A percentile compares a stretch with the other conserved stretches of the same genome.
Evolutionary conservation across 2,113 vertebrate genomes (phyloP).

Genomic region (Tragelaphus buxtoni): DNA sequence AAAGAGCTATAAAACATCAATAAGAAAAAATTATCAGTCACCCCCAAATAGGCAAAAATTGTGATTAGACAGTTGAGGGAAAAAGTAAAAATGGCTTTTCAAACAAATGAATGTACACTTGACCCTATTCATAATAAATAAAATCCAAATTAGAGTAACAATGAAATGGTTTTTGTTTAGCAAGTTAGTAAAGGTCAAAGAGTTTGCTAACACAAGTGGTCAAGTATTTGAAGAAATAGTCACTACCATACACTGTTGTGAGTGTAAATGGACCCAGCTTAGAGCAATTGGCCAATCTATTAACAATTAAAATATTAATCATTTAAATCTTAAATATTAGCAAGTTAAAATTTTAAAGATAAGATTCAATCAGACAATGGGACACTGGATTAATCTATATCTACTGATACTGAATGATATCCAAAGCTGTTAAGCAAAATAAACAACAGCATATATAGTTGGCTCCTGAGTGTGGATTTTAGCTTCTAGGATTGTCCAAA

Average conservation of each 20-base stretch:
- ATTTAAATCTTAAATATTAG: neutral
- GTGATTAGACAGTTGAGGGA: neutral
- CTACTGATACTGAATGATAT: neutral
- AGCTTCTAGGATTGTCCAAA: neutral
- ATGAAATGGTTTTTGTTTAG: neutral
- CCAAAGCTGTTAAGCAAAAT: neutral
- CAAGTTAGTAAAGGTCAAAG: neutral
- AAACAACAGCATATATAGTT: neutral
- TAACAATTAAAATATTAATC: neutral
- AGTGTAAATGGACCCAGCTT: neutral
- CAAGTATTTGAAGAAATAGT: neutral
- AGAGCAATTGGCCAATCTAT: neutral
- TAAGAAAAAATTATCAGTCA: neutral
- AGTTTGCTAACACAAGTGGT: neutral
- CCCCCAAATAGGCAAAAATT: neutral
- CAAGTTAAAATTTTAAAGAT: neutral
- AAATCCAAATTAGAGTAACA: neutral
- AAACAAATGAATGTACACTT: neutral
- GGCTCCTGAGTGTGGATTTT: neutral
- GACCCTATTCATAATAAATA: neutral
- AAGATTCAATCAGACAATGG: neutral
- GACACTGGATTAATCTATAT: neutral
- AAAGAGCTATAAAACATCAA: neutral
- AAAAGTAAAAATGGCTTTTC: constrained; percentile 3
- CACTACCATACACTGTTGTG: neutral